Base-by-base conservation (phyloP, 2,888 invertebrate genomes). In the Thumatha senex region DNA sequence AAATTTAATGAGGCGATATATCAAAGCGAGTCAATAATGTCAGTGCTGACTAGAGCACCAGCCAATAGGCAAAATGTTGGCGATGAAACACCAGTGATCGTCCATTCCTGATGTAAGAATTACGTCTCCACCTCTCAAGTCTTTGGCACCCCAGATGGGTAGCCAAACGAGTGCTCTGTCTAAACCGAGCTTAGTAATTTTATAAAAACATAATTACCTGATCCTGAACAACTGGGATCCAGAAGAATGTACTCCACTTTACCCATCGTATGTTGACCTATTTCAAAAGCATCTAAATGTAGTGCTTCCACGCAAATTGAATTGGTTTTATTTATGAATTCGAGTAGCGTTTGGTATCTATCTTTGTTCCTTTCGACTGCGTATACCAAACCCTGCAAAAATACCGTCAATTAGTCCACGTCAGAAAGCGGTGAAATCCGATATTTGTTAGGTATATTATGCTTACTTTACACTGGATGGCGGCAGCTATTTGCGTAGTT, bases 141-240 rank as follows among this genome's bases (percentile, higher is more conserved):
- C n/a, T n/a, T n/a, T n/a, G n/a, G n/a, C n/a, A n/a, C n/a, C n/a
- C n/a, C n/a, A n/a, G n/a, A n/a, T n/a, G n/a, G n/a, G n/a, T n/a
- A n/a, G n/a, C n/a, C n/a, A n/a, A n/a, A n/a, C n/a, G n/a, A n/a
- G n/a, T n/a, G n/a, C n/a, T n/a, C n/a, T n/a, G 5, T 24, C 18
- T 24, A 24, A 24, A 5, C 18, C 18, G 3, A 24, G 18, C 2
- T 24, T 24, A 24, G 5, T 2, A 24, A 4, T 24, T 24, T 5
- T 4, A 24, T 5, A 24, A 24, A 24, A 24, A 24, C 5, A 2
- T 29, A 12, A 18, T 73, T 93, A 95, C 98, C 99, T 79, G 98
- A 97, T 38, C 99, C 99, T 18, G 98, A 97, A 82, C 99, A 99
- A 49, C 98, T 97, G 0, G 99, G 99, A 88, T 99, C 99, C 0